Evolutionary conservation across 2,113 vertebrate species (phyloP).

Genomic region (Epinephelus cyanopodus): DNA sequence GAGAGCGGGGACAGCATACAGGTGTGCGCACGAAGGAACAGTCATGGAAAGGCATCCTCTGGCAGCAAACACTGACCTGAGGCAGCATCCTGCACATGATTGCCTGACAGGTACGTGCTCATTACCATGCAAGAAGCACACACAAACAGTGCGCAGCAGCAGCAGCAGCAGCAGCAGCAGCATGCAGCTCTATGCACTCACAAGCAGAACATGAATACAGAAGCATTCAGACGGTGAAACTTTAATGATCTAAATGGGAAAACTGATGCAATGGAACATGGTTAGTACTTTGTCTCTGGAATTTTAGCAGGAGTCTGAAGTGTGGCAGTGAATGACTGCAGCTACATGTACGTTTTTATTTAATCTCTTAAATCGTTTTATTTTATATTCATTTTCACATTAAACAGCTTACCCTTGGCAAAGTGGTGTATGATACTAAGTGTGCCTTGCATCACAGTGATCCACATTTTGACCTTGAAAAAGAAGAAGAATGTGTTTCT

Average conservation of each 20-base stretch:
- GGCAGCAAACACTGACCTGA: constrained; percentile 92
- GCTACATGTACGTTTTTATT: not conserved
- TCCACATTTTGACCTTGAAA: not conserved
- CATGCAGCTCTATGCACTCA: not conserved
- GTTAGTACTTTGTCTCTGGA: not conserved
- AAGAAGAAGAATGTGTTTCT: not conserved
- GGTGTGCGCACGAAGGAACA: constrained; percentile 91
- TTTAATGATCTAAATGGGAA: not conserved
- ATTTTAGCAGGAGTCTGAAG: not conserved
- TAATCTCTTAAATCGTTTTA: not conserved
- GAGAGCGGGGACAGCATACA: constrained; percentile 93
- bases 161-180: not conserved
- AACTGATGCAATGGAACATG: not conserved
- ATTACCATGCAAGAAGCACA: constrained; percentile 40
- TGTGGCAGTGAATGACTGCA: not conserved
- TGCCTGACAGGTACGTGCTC: constrained; percentile 67
- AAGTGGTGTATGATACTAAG: not conserved
- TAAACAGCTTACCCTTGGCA: not conserved
- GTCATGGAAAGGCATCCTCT: constrained; percentile 90
- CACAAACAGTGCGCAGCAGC: constrained; percentile 7
- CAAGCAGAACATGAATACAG: not conserved
- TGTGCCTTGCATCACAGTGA: not conserved
- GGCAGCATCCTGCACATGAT: constrained; percentile 59
- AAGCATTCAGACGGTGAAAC: constrained; percentile 10
- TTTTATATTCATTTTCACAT: not conserved